Evolutionary conservation across 2,113 vertebrate genomes (phyloP), one percentile per base, ranked within the genome.

Genomic region (Periophthalmodon schlosseri): DNA sequence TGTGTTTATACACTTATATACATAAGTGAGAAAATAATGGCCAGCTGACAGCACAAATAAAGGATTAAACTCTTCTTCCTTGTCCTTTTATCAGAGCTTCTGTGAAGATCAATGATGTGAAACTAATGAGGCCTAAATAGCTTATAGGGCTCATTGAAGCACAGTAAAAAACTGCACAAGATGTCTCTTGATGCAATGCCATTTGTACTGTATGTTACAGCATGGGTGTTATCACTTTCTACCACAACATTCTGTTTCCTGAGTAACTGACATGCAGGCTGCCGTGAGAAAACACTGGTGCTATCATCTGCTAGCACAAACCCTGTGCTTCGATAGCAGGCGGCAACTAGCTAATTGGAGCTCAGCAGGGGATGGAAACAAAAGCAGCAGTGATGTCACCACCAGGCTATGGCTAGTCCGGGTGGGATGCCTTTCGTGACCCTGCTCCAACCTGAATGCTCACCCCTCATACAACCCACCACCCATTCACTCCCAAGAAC

Each of bases 281-380:
- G 50, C 82, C 75, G 75, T 63, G 84, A 68, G 23, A 54, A 69
- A 73, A 72, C 66, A 21, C 11, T 57, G 58, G 72, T 70, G 83
- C 79, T 73, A 69, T 81, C 58, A 7, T 61, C 77, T 65, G 61
- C 0, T 34, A 54, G 72, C 76, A 77, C 77, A 84, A 83, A 84
- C 68, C 70, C 65, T 24, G 70, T 36, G 71, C 65, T 79, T 76
- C 77, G 64, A 75, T 58, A 58, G 68, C 77, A 73, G 77, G 72
- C 72, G 16, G 82, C 16, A 46, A 70, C 76, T 2, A 80, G 80
- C 82, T 91, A 87, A 89, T 90, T 88, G 85, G 84, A 76, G 83
- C 88, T 83, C 88, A 77, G 79, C 73, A 36, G 69, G 79, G 16
- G 74, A 80, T 18, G 23, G 50, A 71, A 76, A 78, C 81, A 88